phyloP scores from a whole-genome alignment of 2,797 vertebrate species.

The Balearica regulorum region DNA sequence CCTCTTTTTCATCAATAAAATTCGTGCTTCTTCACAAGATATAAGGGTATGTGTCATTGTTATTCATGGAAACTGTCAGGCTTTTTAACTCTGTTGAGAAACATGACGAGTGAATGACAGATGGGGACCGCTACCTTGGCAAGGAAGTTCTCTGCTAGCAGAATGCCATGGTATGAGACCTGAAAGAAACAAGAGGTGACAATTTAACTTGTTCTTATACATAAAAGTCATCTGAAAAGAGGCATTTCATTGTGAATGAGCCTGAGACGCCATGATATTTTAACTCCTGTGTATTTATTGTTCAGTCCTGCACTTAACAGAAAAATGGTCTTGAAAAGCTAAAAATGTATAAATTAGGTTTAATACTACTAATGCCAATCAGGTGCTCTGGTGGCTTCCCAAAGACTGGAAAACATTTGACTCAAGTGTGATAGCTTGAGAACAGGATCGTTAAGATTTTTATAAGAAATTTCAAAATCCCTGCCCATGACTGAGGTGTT shows the following conservation, averaged over 20 bases:
- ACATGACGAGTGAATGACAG: conserved; percentile 36
- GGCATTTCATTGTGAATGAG: background rate
- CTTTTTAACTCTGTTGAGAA: conserved; percentile 26
- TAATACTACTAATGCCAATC: background rate
- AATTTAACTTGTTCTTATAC: background rate
- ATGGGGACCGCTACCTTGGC: background rate
- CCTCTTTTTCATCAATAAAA: background rate
- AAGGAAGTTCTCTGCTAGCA: conserved; percentile 8
- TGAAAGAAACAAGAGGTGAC: background rate
- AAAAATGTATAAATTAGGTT: background rate
- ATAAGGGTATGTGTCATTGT: conserved; percentile 17
- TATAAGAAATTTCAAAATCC: background rate
- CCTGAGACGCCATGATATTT: background rate
- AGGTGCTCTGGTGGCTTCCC: background rate
- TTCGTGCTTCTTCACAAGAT: background rate
- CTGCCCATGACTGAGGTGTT: background rate
- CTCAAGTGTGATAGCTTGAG: background rate
- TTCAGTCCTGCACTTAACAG: background rate
- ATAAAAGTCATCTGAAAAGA: background rate
- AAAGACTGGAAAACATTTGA: background rate
- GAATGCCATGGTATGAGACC: background rate
- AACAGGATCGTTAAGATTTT: background rate
- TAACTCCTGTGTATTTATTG: background rate
- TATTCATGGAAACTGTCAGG: conserved; percentile 56
- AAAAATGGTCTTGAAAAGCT: background rate